phyloP scores from a whole-genome alignment of 1,140 invertebrate species.

The Musca vetustissima region DNA sequence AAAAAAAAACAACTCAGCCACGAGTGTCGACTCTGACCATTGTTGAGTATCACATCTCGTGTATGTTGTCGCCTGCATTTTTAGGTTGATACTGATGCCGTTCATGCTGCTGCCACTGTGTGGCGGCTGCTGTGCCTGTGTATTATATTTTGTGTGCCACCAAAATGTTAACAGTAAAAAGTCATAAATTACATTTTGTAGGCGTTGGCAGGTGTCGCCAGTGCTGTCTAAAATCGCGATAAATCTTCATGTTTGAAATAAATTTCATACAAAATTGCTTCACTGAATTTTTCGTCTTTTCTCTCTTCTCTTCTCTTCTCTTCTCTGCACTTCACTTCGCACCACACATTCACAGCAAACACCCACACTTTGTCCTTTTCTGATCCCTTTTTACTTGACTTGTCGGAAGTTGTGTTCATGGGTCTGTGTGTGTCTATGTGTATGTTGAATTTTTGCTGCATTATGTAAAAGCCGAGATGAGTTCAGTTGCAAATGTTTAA shows the following conservation, averaged over 20 bases:
- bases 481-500: constrained; percentile 13
- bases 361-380: too few relatives aligned
- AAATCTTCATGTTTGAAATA: constrained; percentile 57
- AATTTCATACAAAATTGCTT: constrained; percentile 57
- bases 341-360: too few relatives aligned
- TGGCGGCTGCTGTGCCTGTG: constrained; percentile 24
- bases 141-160: constrained; percentile 36
- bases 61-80: background rate
- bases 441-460: background rate
- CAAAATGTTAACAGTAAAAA: constrained; percentile 36
- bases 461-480: background rate
- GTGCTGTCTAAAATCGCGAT: constrained; percentile 56
- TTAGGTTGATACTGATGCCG: too few relatives aligned
- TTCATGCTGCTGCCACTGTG: too few relatives aligned
- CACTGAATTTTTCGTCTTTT: constrained; percentile 46
- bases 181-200: constrained; percentile 56
- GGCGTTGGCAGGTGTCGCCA: constrained; percentile 57
- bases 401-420: constrained; percentile 11
- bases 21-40: too few relatives aligned
- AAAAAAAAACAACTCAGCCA: constrained; percentile 6
- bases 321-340: too few relatives aligned
- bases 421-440: background rate
- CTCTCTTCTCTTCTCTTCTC: background rate
- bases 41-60: too few relatives aligned
- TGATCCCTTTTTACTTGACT: background rate